phyloP scores from a whole-genome alignment of 1,140 invertebrate genomes.

The Mya arenaria region DNA sequence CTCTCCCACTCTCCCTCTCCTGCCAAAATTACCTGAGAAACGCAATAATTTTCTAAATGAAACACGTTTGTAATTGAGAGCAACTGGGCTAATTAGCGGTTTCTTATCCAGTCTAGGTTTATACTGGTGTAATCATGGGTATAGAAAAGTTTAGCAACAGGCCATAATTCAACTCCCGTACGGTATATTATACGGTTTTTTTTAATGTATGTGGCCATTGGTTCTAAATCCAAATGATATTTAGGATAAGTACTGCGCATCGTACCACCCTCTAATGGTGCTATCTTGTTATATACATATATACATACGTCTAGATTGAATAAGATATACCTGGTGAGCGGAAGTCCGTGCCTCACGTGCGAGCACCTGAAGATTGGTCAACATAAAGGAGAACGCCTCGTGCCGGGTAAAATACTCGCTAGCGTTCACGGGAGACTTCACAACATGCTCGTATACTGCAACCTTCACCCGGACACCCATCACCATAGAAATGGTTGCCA shows the following conservation, averaged over 20 bases:
- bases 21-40: too few relatives aligned
- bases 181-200: neutral
- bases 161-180: neutral
- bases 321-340: slow-evolving; percentile 8
- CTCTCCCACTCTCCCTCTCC: too few relatives aligned
- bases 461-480: too few relatives aligned
- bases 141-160: neutral
- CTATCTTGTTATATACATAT: too few relatives aligned
- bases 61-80: too few relatives aligned
- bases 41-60: too few relatives aligned
- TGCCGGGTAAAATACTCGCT: slow-evolving; percentile 6
- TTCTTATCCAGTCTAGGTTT: too few relatives aligned
- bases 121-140: too few relatives aligned
- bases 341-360: neutral
- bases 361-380: slow-evolving; percentile 25
- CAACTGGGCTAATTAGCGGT: too few relatives aligned
- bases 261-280: neutral
- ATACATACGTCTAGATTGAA: neutral
- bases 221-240: neutral
- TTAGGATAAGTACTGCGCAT: neutral
- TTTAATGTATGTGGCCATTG: neutral
- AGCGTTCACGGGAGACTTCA: slow-evolving; percentile 40
- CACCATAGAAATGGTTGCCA: too few relatives aligned
- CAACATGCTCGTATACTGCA: slow-evolving; percentile 50
- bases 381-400: slow-evolving; percentile 45